Conservation (phyloP, 2,797 vertebrate genomes). For the Sebastes iracundus region DNA sequence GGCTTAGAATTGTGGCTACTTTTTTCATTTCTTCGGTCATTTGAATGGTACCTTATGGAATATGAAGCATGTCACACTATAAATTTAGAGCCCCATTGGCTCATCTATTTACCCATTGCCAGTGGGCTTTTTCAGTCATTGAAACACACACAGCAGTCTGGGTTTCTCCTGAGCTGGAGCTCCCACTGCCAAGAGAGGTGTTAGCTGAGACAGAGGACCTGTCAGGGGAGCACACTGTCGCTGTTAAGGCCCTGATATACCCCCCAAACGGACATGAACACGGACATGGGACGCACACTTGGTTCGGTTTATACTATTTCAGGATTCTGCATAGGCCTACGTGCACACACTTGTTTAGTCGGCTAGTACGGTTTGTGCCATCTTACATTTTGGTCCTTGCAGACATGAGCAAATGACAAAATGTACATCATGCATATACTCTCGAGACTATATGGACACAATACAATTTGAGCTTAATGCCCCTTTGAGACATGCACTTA, state of each 20-base stretch:
- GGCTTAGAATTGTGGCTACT: constrained; percentile 12
- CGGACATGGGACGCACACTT: not conserved
- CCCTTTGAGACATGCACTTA: not conserved
- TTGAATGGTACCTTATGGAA: constrained; percentile 36
- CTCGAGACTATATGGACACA: not conserved
- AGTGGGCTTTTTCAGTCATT: constrained; percentile 27
- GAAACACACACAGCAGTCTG: constrained; percentile 27
- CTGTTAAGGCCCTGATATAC: not conserved
- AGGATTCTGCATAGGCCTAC: not conserved
- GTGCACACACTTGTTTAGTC: not conserved
- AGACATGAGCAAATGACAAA: not conserved
- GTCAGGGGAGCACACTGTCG: constrained; percentile 13
- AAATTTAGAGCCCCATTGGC: constrained; percentile 30
- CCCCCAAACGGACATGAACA: not conserved
- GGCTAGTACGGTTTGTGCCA: not conserved
- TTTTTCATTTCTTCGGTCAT: constrained; percentile 43
- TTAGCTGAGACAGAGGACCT: constrained; percentile 19
- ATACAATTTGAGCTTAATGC: not conserved
- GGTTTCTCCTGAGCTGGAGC: constrained; percentile 31
- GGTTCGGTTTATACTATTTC: not conserved
- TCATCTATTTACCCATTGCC: constrained; percentile 30
- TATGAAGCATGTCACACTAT: constrained; percentile 24
- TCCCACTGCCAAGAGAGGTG: constrained; percentile 38
- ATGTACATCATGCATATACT: not conserved
- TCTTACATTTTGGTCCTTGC: not conserved